phyloP scores from a whole-genome alignment of 2,797 vertebrate species.

The Aselliscus stoliczkanus region DNA sequence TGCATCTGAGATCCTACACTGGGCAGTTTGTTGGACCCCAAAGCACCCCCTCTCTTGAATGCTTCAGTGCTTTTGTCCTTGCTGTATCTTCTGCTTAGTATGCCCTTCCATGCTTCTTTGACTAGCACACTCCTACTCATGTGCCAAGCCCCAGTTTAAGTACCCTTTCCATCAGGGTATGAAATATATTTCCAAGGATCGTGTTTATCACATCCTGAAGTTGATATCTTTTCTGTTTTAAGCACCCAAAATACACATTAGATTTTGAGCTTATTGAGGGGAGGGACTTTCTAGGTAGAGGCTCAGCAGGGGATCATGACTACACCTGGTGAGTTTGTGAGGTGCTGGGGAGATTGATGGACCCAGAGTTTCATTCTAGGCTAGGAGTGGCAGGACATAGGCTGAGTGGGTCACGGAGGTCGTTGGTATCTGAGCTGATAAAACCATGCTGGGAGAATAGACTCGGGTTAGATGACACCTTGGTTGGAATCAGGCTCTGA shows the following conservation, averaged over 20 bases:
- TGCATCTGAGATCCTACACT: background rate
- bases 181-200: background rate
- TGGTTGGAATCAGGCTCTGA: background rate
- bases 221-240: background rate
- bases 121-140: background rate
- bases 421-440: background rate
- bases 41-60: background rate
- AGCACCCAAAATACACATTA: background rate
- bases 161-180: background rate
- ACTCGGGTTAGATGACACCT: background rate
- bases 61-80: background rate
- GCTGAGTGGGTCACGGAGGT: no score
- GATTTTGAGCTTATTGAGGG: background rate
- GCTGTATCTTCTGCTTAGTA: background rate
- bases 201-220: background rate
- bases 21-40: background rate
- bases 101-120: background rate
- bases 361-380: background rate
- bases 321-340: background rate
- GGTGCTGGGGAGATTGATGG: background rate
- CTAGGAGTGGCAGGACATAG: background rate
- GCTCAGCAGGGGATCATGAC: background rate
- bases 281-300: background rate
- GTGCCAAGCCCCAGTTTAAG: background rate
- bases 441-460: background rate